Conservation (phyloP, 2,888 invertebrate species). For the Bugulina stolonifera region DNA sequence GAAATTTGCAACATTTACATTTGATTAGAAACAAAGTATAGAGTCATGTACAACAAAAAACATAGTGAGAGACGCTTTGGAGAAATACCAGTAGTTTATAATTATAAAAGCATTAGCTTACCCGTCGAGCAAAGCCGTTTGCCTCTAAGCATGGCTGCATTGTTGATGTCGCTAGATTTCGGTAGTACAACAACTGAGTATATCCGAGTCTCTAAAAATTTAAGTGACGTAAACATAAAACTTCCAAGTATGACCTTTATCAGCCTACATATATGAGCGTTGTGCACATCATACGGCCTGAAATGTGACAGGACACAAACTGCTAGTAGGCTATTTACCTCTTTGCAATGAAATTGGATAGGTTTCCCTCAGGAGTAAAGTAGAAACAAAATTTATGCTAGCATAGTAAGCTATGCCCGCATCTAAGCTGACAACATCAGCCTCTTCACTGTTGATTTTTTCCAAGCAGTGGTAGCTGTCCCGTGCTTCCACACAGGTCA, state of each 20-base stretch:
- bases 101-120: background rate
- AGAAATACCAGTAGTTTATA: too few relatives aligned
- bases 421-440: constrained; percentile 79
- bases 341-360: constrained; percentile 32
- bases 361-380: constrained; percentile 65
- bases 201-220: background rate
- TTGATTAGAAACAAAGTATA: too few relatives aligned
- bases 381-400: constrained; percentile 82
- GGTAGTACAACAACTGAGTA: constrained; percentile 29
- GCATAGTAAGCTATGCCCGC: constrained; percentile 91
- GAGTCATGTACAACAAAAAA: background rate
- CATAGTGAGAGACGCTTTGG: too few relatives aligned
- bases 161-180: background rate
- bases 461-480: constrained; percentile 86
- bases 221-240: background rate
- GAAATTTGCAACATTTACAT: too few relatives aligned
- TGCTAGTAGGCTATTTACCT: background rate
- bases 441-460: constrained; percentile 70
- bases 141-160: background rate
- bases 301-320: too few relatives aligned
- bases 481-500: constrained; percentile 59
- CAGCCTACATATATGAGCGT: too few relatives aligned
- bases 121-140: constrained; percentile 13
- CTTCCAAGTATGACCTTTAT: too few relatives aligned
- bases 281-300: too few relatives aligned